Evolutionary conservation across 1,140 invertebrate genomes (phyloP), one percentile per base, ranked within the genome.

Genomic region (Drosophila saltans): DNA sequence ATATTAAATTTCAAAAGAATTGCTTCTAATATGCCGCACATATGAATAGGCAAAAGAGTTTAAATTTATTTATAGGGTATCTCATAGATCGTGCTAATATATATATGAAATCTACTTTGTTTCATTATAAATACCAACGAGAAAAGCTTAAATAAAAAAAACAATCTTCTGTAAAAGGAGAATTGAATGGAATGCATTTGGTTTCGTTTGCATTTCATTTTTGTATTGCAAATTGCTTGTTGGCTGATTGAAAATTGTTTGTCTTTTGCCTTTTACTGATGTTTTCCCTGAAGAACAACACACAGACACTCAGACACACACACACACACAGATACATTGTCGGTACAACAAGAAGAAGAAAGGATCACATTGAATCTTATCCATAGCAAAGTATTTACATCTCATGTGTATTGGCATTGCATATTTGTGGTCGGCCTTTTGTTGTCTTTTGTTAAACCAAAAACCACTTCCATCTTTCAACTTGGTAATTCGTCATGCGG

Each of bases 141-240:
- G 21, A 26, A 26, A 52, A 52, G 2, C 3, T 6, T 3, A 30
- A 30, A 30, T 0, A 30, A 36, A 36, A 36, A 36, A 36, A 36
- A 36, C 33, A 36, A 5, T 1, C 4, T 6, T 9, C 21, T 26
- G 3, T 10, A 52, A 52, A 65, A 26, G 40, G 60, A 30, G 72
- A 75, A 75, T 75, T 75, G 72, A 75, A 52, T 52, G 45, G 45
- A 69, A 75, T 75, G 75, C 75, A 66, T 75, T 59, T 65, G 65
- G 67, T 75, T 85, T 72, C 81, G 56, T 86, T 86, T 85, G 81
- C 81, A 84, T 84, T 84, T 84, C 81, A 84, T 84, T 84, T 84
- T 70, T 77, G 76, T 75, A 75, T 75, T 75, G 73, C 73, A 75
- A 75, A 75, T 75, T 76, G 74, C 58, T 68, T 74, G 60, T 74